Evolutionary conservation across 2,113 vertebrate species (phyloP), one percentile per base, ranked within the genome.

Genomic region (Rhizomys pruinosus): DNA sequence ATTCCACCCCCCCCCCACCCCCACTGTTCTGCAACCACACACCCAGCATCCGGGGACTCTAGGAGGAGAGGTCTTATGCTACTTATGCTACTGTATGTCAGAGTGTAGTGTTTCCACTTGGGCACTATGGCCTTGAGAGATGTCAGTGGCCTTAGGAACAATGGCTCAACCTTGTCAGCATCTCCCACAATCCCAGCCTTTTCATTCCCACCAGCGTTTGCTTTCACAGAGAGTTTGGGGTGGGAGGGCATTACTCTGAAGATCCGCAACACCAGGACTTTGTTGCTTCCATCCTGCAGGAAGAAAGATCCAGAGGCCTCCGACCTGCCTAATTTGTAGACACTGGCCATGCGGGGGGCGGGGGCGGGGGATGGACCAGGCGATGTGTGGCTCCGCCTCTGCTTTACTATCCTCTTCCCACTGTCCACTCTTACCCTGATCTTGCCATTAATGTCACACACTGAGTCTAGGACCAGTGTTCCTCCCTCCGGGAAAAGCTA

Each of bases 311-410:
- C 8, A 29, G 42, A 19, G 22, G 25, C 11, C 52, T 47, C 66
- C 39, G 69, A 23, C 16, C 69, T 16, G 25, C 52, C n/a, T 0
- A 2, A 1, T 22, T 1, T 5, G 61, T 12, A 8, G 37, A 2
- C 3, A 16, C 32, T 44, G 73, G 22, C 16, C 19, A 1, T 37
- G 2, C n/a, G n/a, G n/a, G n/a, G n/a, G n/a, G n/a, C n/a, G 2
- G 27, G 7, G 13, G 57, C 42, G 32, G 2, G 6, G 23, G 19
- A 22, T 25, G 52, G 44, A 44, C 7, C 17, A 57, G 20, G 37
- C 6, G 59, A 19, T 23, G 2, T 5, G 0, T 20, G 7, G 2
- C 3, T 19, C 23, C 2, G 10, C 15, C 2, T 1, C 47, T 8
- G 2, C 32, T 66, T 34, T 0, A 27, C 13, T 57, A 42, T n/a